Conservation (phyloP, 1,140 invertebrate genomes). For the Helicoverpa armigera region DNA sequence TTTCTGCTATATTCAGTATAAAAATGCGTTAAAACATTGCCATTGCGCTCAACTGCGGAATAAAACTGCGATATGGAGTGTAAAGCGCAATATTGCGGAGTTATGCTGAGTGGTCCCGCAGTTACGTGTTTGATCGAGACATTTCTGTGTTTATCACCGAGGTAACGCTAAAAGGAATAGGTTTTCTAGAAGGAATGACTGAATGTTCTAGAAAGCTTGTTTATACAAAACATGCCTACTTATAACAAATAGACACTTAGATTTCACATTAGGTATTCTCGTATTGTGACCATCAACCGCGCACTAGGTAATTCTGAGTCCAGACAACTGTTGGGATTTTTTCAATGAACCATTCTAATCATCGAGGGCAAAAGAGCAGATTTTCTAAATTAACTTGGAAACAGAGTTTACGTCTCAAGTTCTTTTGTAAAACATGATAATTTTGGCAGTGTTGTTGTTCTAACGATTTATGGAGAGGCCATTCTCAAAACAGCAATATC, state of each 20-base stretch:
- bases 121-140: constrained; percentile 19
- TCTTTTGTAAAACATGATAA: neutral
- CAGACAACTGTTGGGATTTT: too few species aligned
- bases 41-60: constrained; percentile 56
- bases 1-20: constrained; percentile 74
- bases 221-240: neutral
- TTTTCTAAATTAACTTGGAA: too few species aligned
- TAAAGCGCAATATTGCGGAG: constrained; percentile 37
- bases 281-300: too few species aligned
- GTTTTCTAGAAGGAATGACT: neutral
- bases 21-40: constrained; percentile 75
- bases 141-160: constrained; percentile 30
- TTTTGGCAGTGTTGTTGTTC: neutral
- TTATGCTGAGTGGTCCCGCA: constrained; percentile 34
- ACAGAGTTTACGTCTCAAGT: too few species aligned
- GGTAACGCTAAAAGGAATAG: constrained; percentile 4
- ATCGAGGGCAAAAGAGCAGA: too few species aligned
- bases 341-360: too few species aligned
- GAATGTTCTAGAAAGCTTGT: neutral
- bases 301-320: too few species aligned
- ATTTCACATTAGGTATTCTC: neutral
- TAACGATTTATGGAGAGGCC: neutral
- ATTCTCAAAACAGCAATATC: neutral
- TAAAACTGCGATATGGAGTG: constrained; percentile 65
- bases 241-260: neutral